These are phyloP conservation scores for Mallotus villosus DNA, from an alignment of 2,797 vertebrate genomes.

Conservation along the genomic window DNA sequence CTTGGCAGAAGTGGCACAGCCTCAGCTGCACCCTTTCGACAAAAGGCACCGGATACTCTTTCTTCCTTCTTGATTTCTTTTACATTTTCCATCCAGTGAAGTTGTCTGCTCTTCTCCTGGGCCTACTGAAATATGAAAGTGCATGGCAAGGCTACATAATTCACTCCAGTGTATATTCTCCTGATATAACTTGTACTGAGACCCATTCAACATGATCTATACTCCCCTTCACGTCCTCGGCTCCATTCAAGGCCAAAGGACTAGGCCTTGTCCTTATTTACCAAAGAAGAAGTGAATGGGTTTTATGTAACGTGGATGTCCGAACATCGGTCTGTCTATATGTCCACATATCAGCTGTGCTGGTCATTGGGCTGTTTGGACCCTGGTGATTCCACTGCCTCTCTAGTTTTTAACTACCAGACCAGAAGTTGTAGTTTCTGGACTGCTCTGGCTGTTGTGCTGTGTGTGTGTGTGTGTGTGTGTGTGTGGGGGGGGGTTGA, in stretches of 20 bases:
- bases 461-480: constrained; percentile 21
- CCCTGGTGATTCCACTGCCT: not conserved
- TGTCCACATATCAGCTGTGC: not conserved
- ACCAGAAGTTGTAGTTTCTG: not conserved
- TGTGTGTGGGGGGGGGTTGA: not conserved
- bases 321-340: not conserved
- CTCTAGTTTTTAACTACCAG: no score
- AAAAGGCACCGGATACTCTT: no score
- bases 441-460: constrained; percentile 33
- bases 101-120: no score
- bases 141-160: not conserved
- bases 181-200: not conserved
- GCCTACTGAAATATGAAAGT: no score
- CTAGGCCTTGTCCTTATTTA: not conserved
- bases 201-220: not conserved
- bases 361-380: not conserved
- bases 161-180: not conserved
- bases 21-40: no score
- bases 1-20: no score
- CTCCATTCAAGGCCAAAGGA: not conserved
- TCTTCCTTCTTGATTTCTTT: no score
- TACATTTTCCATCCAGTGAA: no score
- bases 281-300: not conserved
- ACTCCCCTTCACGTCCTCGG: not conserved
- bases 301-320: not conserved